Percentiles rank a stretch among this genome's conserved stretches.
phyloP scores from a whole-genome alignment of 2,888 invertebrate species.

The Torymus tubicola region DNA sequence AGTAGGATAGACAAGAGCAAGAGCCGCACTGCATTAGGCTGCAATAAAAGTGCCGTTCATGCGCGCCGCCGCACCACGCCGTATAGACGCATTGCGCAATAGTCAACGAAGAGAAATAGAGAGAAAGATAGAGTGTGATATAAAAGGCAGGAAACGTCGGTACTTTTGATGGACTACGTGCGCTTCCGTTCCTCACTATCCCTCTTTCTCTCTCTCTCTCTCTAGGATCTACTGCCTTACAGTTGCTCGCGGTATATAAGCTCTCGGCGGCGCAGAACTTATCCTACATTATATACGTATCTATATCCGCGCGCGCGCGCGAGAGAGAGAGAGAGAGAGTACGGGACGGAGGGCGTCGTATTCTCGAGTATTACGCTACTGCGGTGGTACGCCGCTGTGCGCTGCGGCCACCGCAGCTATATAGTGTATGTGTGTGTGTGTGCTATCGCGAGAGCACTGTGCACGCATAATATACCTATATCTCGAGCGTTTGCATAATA shows the following conservation, averaged over 20 bases:
- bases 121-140: background rate
- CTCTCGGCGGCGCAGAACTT: background rate
- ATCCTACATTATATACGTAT: background rate
- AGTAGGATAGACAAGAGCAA: background rate
- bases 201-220: no score
- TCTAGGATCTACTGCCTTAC: background rate
- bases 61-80: background rate
- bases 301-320: background rate
- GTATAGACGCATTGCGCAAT: constrained; percentile 24
- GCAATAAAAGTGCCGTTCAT: constrained; percentile 29
- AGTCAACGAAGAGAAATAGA: background rate
- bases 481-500: constrained; percentile 45
- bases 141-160: constrained; percentile 36
- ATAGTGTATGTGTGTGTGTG: no score
- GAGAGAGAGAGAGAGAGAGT: background rate
- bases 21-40: constrained; percentile 16
- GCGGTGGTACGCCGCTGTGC: background rate
- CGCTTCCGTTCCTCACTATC: constrained; percentile 10
- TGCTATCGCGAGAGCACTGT: no score
- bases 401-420: background rate
- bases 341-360: background rate
- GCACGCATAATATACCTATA: no score
- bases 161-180: constrained; percentile 34
- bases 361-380: constrained; percentile 1
- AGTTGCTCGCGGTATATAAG: background rate